Conservation (phyloP, 2,113 vertebrate species). For the Gopherus evgoodei region DNA sequence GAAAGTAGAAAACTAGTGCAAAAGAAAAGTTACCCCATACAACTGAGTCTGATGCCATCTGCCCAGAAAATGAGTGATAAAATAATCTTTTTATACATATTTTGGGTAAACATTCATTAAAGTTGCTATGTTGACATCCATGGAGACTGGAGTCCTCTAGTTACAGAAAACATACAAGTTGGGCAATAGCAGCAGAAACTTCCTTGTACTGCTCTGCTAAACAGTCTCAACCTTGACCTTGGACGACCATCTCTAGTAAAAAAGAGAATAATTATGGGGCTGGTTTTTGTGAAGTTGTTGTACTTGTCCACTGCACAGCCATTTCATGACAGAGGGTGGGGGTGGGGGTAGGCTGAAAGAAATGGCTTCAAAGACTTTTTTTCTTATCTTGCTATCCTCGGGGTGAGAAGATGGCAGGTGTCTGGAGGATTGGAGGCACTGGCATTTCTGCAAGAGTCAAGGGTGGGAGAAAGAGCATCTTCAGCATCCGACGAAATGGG, state of each 20-base stretch:
- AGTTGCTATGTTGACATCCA: not conserved
- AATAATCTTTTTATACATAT: not conserved
- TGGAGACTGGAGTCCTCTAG: not conserved
- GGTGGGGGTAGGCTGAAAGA: not conserved
- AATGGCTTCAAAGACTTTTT: not conserved
- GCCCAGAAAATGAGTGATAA: not conserved
- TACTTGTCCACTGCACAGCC: not conserved
- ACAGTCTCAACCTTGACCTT: not conserved
- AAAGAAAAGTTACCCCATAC: conserved; percentile 21
- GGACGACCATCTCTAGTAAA: not conserved
- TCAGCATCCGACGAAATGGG: not conserved
- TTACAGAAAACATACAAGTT: not conserved
- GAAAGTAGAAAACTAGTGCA: not conserved
- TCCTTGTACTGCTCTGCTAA: not conserved
- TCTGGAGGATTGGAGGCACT: not conserved
- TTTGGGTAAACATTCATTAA: not conserved
- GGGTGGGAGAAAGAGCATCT: not conserved
- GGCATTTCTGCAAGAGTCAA: not conserved
- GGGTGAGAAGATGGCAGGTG: not conserved
- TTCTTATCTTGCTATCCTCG: not conserved
- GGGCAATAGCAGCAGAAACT: not conserved
- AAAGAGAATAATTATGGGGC: not conserved
- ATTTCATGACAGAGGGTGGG: accelerated
- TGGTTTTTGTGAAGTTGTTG: not conserved
- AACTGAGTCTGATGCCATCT: not conserved